A percentile compares a stretch with the other conserved stretches of the same genome.
Conservation (phyloP, 2,113 vertebrate species). For the Platycercus adscitus region DNA sequence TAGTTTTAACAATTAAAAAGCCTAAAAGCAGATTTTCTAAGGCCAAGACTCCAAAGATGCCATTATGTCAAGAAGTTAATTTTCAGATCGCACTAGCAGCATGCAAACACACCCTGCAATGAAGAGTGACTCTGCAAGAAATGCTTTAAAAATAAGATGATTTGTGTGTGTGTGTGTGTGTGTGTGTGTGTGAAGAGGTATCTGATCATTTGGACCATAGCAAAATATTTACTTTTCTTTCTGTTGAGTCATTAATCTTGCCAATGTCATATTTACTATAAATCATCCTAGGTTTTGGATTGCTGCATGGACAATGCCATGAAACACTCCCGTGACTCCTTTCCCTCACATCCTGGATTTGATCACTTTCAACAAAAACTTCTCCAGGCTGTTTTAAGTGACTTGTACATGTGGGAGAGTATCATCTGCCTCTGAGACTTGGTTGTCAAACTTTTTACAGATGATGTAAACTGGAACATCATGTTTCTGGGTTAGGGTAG, state of each 20-base stretch:
- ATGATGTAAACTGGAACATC: conserved; percentile 17
- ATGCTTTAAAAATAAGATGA: not conserved
- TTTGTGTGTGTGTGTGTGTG: not conserved
- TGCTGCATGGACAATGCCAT: not conserved
- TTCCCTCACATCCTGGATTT: not conserved
- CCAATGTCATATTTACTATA: not conserved
- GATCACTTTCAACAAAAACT: not conserved
- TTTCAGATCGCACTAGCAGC: not conserved
- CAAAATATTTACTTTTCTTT: not conserved
- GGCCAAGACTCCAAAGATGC: not conserved
- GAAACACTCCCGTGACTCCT: not conserved
- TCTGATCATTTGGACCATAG: not conserved
- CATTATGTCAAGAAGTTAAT: not conserved
- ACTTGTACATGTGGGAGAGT: not conserved
- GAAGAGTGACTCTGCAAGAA: not conserved
- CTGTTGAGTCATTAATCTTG: not conserved
- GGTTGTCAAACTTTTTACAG: conserved; percentile 18
- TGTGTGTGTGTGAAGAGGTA: not conserved
- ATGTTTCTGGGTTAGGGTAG: not conserved
- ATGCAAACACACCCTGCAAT: not conserved
- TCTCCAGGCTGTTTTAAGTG: conserved; percentile 5
- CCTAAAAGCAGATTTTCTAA: not conserved
- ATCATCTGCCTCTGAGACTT: conserved; percentile 5
- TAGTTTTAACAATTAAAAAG: conserved; percentile 19
- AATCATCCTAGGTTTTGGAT: not conserved